A percentile compares a stretch with the other conserved stretches of the same genome.
These are phyloP conservation scores for Rissa tridactyla DNA, from an alignment of 2,113 vertebrate genomes.

Conservation along the genomic window DNA sequence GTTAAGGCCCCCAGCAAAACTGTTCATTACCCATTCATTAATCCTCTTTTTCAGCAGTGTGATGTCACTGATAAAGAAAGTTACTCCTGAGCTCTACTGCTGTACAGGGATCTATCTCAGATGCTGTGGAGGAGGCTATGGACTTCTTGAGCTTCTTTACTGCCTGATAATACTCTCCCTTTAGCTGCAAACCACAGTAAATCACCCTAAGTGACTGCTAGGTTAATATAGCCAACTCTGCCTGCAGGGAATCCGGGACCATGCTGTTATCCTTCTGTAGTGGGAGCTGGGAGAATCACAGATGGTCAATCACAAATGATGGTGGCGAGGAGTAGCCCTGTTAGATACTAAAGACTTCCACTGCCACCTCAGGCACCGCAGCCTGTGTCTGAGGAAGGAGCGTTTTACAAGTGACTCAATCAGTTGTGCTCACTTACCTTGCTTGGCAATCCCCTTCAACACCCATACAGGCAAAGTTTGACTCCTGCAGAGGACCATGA, in stretches of 20 bases:
- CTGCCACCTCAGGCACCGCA: accelerated
- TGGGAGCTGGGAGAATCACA: neutral
- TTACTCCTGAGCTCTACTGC: neutral
- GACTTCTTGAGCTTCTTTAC: neutral
- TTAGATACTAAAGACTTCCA: neutral
- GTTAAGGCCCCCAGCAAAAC: neutral
- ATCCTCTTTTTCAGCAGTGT: neutral
- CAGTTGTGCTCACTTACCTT: neutral
- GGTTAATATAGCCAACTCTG: neutral
- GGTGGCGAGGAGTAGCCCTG: neutral
- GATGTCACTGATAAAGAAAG: neutral
- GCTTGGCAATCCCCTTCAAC: neutral
- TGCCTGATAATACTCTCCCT: neutral
- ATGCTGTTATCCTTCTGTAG: neutral
- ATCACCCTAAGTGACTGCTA: neutral
- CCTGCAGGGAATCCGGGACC: neutral
- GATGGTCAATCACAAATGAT: neutral
- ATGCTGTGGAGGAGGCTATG: neutral
- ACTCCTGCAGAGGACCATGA: neutral
- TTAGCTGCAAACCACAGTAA: neutral
- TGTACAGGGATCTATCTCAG: neutral
- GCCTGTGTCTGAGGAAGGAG: neutral
- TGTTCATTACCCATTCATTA: neutral
- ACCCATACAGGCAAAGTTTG: neutral
- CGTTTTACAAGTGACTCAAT: neutral